These are phyloP conservation scores for Schizotus pectinicornis DNA, from an alignment of 2,888 invertebrate species.

Conservation along the genomic window DNA sequence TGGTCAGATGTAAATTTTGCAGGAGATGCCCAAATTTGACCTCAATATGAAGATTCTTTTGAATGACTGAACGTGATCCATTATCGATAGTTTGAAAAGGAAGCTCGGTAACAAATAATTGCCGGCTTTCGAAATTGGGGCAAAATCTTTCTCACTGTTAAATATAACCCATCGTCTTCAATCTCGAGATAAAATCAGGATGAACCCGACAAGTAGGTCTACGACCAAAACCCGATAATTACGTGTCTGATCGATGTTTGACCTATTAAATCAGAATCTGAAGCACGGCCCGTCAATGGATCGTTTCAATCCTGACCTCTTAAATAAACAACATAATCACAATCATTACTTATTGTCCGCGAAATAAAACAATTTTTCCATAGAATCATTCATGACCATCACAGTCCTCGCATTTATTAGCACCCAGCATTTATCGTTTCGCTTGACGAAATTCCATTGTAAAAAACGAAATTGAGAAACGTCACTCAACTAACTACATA, in stretches of 20 bases:
- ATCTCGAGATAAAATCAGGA: neutral
- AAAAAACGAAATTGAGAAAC: too few species aligned
- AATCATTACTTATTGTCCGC: neutral
- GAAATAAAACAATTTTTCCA: constrained; percentile 1
- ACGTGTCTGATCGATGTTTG: neutral
- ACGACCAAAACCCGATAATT: constrained; percentile 1
- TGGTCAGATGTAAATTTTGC: too few species aligned
- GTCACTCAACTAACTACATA: too few species aligned
- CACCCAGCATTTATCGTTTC: constrained; percentile 1
- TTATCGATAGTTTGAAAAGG: too few species aligned
- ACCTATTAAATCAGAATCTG: neutral
- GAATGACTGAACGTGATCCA: too few species aligned
- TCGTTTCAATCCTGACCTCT: neutral
- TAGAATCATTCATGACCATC: neutral
- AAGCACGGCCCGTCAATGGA: neutral
- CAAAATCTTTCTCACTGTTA: neutral
- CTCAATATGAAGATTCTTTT: too few species aligned
- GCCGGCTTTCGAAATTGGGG: too few species aligned
- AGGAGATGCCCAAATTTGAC: too few species aligned
- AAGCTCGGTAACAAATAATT: too few species aligned
- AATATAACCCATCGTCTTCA: neutral
- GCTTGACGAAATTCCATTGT: too few species aligned
- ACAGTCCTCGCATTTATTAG: neutral
- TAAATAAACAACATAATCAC: neutral
- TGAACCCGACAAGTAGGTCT: constrained; percentile 3